Evolutionary conservation across 2,888 invertebrate genomes (phyloP).

Genomic region (Neocrepidodera transversa): DNA sequence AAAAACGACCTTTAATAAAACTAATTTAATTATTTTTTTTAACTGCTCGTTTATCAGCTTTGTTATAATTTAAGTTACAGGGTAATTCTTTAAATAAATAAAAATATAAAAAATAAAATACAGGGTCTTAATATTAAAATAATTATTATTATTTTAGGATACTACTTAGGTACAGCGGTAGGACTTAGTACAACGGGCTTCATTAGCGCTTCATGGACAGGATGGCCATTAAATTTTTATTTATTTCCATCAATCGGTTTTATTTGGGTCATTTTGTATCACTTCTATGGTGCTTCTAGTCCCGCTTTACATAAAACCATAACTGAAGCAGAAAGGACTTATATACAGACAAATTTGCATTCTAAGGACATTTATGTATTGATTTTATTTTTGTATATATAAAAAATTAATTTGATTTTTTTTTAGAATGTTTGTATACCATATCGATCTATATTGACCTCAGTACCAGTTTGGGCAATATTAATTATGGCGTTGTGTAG

Average conservation of each 20-base stretch:
- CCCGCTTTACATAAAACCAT: conserved; percentile 3
- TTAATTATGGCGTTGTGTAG: neutral
- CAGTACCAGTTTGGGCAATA: conserved; percentile 1
- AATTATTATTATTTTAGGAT: neutral
- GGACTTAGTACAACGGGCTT: neutral
- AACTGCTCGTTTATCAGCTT: no score
- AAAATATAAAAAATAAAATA: no score
- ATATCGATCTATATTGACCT: conserved; percentile 9
- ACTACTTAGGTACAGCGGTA: neutral
- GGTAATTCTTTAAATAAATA: no score
- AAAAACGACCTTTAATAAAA: no score
- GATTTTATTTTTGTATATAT: no score
- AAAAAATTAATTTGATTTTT: neutral
- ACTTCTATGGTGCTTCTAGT: neutral
- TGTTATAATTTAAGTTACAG: no score
- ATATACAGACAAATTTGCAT: neutral
- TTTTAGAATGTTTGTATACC: conserved; percentile 12
- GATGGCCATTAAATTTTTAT: conserved; percentile 15
- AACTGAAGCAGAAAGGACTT: conserved; percentile 1
- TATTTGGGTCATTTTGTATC: neutral
- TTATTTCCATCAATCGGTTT: neutral
- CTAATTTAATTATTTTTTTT: no score
- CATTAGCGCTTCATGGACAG: conserved; percentile 7
- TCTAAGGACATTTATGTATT: neutral
- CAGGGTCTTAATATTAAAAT: no score